phyloP scores from a whole-genome alignment of 2,113 vertebrate species.

The Myotis brandtii region DNA sequence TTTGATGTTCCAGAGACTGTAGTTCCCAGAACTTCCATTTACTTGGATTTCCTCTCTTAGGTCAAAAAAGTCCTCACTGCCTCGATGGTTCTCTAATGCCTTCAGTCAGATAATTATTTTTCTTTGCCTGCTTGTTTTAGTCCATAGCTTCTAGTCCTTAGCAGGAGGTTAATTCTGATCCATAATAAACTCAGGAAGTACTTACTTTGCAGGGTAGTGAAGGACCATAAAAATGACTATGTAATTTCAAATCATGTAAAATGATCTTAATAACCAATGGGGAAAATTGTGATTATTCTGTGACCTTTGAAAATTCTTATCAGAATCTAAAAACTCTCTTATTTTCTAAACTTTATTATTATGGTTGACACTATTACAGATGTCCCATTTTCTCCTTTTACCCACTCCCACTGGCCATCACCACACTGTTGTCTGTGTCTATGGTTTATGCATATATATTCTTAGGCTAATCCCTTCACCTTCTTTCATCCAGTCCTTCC shows the following conservation, averaged over 20 bases:
- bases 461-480: not conserved
- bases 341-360: not conserved
- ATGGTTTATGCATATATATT: not conserved
- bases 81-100: not conserved
- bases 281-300: not conserved
- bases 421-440: not conserved
- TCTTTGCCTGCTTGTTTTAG: not conserved
- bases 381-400: not conserved
- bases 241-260: not conserved
- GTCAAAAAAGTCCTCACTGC: not conserved
- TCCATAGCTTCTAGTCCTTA: not conserved
- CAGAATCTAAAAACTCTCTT: constrained; percentile 31
- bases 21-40: not conserved
- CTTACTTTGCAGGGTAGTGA: not conserved
- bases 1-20: not conserved
- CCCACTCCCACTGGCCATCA: not conserved
- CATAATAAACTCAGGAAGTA: constrained; percentile 12
- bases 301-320: constrained; percentile 44
- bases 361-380: not conserved
- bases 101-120: not conserved
- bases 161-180: not conserved
- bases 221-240: not conserved
- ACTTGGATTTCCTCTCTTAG: not conserved
- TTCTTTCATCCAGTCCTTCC: not conserved
- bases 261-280: constrained; percentile 7